Percentiles rank a stretch among this genome's conserved stretches.
These are phyloP conservation scores for Aspidoscelis tigris DNA, from an alignment of 2,113 vertebrate species.

Conservation along the genomic window DNA sequence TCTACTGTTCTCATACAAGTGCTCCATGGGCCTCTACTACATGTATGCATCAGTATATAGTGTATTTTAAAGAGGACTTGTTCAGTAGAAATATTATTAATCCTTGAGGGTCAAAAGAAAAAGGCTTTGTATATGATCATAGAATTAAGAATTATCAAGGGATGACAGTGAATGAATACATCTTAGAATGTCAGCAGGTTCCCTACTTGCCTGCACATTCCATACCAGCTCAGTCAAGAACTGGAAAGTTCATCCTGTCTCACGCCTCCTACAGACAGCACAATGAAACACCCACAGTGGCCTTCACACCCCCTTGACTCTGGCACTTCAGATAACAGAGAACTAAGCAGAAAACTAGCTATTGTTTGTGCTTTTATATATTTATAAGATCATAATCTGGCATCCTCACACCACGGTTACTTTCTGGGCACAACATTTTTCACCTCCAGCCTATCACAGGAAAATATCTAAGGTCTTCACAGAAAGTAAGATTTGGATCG, in stretches of 20 bases:
- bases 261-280: constrained; percentile 20
- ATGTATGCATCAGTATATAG: no score
- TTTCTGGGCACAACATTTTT: background rate
- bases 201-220: background rate
- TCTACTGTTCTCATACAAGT: no score
- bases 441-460: constrained; percentile 29
- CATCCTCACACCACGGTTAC: constrained; percentile 7
- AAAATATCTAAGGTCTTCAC: constrained; percentile 31
- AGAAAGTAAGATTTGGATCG: background rate
- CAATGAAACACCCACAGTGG: constrained; percentile 13
- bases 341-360: background rate
- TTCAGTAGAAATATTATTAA: no score
- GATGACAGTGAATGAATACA: background rate
- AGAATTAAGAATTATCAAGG: background rate
- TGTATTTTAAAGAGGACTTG: no score
- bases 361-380: background rate
- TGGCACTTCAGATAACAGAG: constrained; percentile 23
- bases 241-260: constrained; percentile 28
- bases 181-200: background rate
- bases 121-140: background rate
- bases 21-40: no score
- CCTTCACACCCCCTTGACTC: constrained; percentile 16
- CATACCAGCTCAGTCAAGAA: constrained; percentile 6
- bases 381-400: constrained; percentile 27
- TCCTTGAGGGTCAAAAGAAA: background rate